A percentile compares a stretch with the other conserved stretches of the same genome.
phyloP scores from a whole-genome alignment of 2,113 vertebrate species.

The Progne subis region DNA sequence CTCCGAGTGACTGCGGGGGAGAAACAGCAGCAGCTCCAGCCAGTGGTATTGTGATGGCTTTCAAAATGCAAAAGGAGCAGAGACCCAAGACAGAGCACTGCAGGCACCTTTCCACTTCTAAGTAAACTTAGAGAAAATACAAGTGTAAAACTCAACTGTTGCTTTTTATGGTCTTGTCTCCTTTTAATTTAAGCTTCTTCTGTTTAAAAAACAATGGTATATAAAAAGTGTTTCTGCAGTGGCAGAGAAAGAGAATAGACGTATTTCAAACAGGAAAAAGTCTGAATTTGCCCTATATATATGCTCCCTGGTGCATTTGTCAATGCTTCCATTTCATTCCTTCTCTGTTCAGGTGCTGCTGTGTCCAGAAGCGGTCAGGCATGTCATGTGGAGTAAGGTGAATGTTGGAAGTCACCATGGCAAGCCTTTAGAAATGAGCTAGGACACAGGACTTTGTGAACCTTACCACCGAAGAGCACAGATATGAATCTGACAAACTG shows the following conservation, averaged over 20 bases:
- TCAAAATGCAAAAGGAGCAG: constrained; percentile 12
- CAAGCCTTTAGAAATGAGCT: background rate
- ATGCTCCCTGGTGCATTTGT: background rate
- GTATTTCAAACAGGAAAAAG: background rate
- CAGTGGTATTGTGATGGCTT: background rate
- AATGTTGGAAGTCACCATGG: background rate
- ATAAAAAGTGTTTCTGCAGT: background rate
- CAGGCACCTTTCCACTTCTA: constrained; percentile 33
- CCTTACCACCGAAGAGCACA: background rate
- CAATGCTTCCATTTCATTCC: background rate
- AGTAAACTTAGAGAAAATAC: constrained; percentile 1
- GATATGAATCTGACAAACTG: background rate
- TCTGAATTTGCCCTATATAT: background rate
- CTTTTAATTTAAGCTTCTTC: background rate
- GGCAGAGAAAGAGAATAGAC: background rate
- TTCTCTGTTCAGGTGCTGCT: background rate
- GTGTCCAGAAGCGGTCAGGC: background rate
- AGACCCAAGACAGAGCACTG: background rate
- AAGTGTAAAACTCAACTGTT: background rate
- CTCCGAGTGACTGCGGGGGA: background rate
- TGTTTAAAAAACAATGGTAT: background rate
- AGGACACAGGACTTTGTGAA: background rate
- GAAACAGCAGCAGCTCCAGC: background rate
- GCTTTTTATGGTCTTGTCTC: constrained; percentile 17
- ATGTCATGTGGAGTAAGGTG: background rate